A percentile compares a stretch with the other conserved stretches of the same genome.
Evolutionary conservation across 2,113 vertebrate species (phyloP).

Genomic region (Nematolebias whitei): DNA sequence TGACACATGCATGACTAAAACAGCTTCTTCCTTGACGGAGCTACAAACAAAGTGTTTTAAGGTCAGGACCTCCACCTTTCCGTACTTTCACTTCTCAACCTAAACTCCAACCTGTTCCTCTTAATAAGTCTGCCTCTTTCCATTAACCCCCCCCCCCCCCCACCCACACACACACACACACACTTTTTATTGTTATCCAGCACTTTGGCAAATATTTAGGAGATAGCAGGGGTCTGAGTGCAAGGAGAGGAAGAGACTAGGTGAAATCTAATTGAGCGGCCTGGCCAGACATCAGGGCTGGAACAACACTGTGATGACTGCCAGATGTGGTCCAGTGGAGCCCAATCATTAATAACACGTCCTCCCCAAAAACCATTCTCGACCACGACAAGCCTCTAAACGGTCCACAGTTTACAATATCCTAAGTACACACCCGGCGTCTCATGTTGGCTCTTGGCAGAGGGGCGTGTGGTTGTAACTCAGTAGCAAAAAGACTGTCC

Average conservation of each 20-base stretch:
- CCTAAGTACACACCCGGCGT: slow-evolving; percentile 63
- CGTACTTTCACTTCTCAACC: slow-evolving; percentile 10
- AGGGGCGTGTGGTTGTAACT: slow-evolving; percentile 45
- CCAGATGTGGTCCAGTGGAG: slow-evolving; percentile 78
- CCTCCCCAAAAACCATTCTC: slow-evolving; percentile 72
- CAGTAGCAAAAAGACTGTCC: slow-evolving; percentile 51
- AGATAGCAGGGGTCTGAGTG: slow-evolving; percentile 71
- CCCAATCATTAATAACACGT: slow-evolving; percentile 79
- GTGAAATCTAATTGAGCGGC: slow-evolving; percentile 81
- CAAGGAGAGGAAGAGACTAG: slow-evolving; percentile 76
- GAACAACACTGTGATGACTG: slow-evolving; percentile 78
- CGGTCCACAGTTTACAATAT: slow-evolving; percentile 67
- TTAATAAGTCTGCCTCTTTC: slow-evolving; percentile 28
- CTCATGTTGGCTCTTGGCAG: slow-evolving; percentile 58
- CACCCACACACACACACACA: neutral
- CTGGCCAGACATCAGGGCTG: slow-evolving; percentile 79
- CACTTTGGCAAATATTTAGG: slow-evolving; percentile 48
- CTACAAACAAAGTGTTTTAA: slow-evolving; percentile 13
- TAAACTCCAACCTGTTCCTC: slow-evolving; percentile 22
- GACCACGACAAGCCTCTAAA: slow-evolving; percentile 66
- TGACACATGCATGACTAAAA: slow-evolving; percentile 11
- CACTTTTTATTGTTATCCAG: slow-evolving; percentile 48
- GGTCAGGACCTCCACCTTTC: slow-evolving; percentile 21
- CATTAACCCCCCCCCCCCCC: slow-evolving; percentile 36
- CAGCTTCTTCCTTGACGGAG: slow-evolving; percentile 27